Evolutionary conservation across 2,888 invertebrate genomes (phyloP).

Genomic region (Blera fallax): DNA sequence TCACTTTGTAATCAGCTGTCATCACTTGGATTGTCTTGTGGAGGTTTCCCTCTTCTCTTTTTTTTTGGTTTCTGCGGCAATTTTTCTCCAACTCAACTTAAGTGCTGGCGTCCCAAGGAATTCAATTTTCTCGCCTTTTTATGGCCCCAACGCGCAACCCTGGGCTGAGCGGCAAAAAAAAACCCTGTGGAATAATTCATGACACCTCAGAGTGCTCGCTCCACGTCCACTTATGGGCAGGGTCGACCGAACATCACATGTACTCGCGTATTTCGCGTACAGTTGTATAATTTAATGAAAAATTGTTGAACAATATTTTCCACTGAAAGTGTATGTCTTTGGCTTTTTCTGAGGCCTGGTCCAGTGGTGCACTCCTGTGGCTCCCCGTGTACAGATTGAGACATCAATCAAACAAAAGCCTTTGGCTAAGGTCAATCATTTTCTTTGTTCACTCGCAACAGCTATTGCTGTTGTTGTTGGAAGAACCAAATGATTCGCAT

Average conservation of each 20-base stretch:
- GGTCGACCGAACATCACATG: slow-evolving; percentile 54
- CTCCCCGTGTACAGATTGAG: slow-evolving; percentile 52
- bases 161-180: background rate
- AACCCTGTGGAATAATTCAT: slow-evolving; percentile 66
- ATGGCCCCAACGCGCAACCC: slow-evolving; percentile 66
- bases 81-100: slow-evolving; percentile 48
- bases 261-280: slow-evolving; percentile 13
- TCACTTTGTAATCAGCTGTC: slow-evolving; percentile 69
- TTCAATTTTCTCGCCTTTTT: slow-evolving; percentile 72
- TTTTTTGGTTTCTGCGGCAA: slow-evolving; percentile 18
- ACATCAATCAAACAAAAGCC: slow-evolving; percentile 70
- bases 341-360: slow-evolving; percentile 14
- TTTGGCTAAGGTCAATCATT: slow-evolving; percentile 69
- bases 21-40: slow-evolving; percentile 51
- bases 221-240: slow-evolving; percentile 61
- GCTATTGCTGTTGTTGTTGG: slow-evolving; percentile 38
- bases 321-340: slow-evolving; percentile 16
- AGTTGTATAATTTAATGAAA: slow-evolving; percentile 67
- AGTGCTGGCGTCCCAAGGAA: slow-evolving; percentile 68
- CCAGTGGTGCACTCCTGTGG: slow-evolving; percentile 55
- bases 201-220: slow-evolving; percentile 51
- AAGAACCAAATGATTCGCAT: slow-evolving; percentile 62
- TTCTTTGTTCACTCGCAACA: slow-evolving; percentile 60
- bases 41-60: slow-evolving; percentile 21
- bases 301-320: slow-evolving; percentile 71